Base-by-base conservation (phyloP, 2,113 vertebrate genomes). In the Desmodus rotundus region DNA sequence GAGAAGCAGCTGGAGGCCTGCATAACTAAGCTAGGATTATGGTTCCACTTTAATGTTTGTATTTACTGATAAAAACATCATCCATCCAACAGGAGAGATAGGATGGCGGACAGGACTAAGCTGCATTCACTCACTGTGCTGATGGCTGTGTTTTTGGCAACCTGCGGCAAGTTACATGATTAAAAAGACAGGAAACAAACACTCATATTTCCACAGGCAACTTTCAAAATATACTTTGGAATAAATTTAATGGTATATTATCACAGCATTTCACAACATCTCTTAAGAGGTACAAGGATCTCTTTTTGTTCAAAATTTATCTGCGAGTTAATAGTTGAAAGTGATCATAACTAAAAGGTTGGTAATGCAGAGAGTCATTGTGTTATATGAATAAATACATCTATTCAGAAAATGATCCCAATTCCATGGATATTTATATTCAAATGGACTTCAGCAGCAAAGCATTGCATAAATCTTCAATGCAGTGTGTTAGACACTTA, bases 21-120 rank as follows among this genome's bases (percentile, higher is more conserved):
- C 76, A 80, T 94, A 93, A 89, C 95, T 96, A 93, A 96, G 78
- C 92, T 94, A 94, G 96, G 96, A 98, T 98, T 98, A 97, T 36
- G 61, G 81, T 80, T 97, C 92, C 93, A 92, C 97, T 97, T 97
- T 96, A 93, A 96, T 96, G 97, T 98, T 98, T 97, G 94, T 97
- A 86, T 76, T 96, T 58, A 2, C 38, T 96, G 97, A 98, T 98
- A 95, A 98, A 97, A 97, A 96, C 89, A 95, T 97, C 63, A 12
- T 45, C 96, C 95, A 50, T 97, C 97, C 93, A 97, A 94, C 82
- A 89, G 82, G 76, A 54, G 36, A 97, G 97, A 98, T 97, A 98
- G 97, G 96, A 98, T 97, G 98, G 96, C 94, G 97, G 97, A 97
- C 87, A 97, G 96, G 58, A 78, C 97, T 98, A 98, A 98, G 97